These are phyloP conservation scores for Scarus forsteni DNA, from an alignment of 2,797 vertebrate species.

Conservation along the genomic window DNA sequence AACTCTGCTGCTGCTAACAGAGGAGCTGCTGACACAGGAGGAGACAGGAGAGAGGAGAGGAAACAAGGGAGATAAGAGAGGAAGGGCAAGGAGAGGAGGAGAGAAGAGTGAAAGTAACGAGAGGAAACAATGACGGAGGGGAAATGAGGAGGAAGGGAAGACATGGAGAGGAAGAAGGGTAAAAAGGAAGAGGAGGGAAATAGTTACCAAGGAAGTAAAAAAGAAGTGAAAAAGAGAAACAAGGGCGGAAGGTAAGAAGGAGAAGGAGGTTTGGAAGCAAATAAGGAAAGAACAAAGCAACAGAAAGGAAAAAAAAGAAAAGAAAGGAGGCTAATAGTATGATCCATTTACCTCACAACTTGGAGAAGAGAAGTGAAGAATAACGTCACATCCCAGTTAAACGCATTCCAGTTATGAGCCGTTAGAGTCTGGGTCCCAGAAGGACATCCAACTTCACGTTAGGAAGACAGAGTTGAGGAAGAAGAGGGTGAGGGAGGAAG, in stretches of 20 bases:
- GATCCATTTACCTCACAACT: no score
- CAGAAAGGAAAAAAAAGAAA: no score
- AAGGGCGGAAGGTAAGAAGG: not conserved
- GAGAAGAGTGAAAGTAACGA: not conserved
- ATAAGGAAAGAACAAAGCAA: not conserved
- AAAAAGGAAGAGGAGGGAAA: not conserved
- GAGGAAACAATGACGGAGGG: no score
- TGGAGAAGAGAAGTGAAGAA: no score
- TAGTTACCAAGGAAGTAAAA: not conserved
- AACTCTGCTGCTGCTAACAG: slow-evolving; percentile 44
- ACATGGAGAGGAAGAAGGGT: not conserved
- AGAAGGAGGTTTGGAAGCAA: not conserved
- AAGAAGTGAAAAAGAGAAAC: no score
- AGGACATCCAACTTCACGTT: no score
- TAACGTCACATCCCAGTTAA: no score
- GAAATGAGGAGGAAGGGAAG: not conserved
- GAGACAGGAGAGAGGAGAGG: not conserved
- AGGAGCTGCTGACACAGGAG: slow-evolving; percentile 62
- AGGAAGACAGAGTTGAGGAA: not conserved
- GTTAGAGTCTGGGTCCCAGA: no score
- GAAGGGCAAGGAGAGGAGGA: accelerated
- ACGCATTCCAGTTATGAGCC: no score
- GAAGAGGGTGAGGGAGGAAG: not conserved
- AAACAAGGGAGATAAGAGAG: not conserved
- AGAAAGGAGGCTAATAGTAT: no score